Conservation (phyloP, 2,888 invertebrate genomes). For the Chrysomela aeneicollis region DNA sequence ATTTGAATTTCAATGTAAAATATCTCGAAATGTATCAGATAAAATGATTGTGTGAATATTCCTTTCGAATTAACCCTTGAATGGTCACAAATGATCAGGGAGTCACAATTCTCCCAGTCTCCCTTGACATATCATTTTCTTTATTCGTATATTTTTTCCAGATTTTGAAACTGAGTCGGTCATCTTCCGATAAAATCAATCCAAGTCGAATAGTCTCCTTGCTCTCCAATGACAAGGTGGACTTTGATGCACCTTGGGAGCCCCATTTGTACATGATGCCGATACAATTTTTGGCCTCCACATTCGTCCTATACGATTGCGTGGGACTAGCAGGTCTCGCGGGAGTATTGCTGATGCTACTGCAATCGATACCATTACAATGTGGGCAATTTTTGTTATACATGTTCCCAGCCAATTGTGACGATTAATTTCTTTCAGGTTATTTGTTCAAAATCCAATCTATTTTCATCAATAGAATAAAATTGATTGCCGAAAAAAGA, state of each 20-base stretch:
- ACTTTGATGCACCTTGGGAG: conserved; percentile 73
- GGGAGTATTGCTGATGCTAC: conserved; percentile 67
- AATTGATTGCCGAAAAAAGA: conserved; percentile 68
- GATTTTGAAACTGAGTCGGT: conserved; percentile 70
- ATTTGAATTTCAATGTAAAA: too few species aligned
- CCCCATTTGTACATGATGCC: conserved; percentile 86
- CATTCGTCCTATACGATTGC: conserved; percentile 66
- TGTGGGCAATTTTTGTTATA: too few species aligned
- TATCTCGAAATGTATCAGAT: too few species aligned
- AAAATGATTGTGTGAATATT: too few species aligned
- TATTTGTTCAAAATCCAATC: conserved; percentile 62
- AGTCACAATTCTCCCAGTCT: too few species aligned
- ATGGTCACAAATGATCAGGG: too few species aligned
- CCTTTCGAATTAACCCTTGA: too few species aligned
- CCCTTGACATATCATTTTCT: too few species aligned
- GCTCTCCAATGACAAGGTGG: conserved; percentile 86
- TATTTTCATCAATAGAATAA: conserved; percentile 61
- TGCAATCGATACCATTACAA: conserved; percentile 64
- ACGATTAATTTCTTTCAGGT: conserved; percentile 50
- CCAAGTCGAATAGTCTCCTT: conserved; percentile 83
- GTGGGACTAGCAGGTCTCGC: conserved; percentile 67
- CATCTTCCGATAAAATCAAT: conserved; percentile 81
- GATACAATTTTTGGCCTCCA: conserved; percentile 71
- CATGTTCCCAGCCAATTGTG: too few species aligned
- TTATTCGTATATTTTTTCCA: conserved; percentile 53